Evolutionary conservation across 92 coral and sea anemone genomes (phyloP), one percentile per base, ranked within the genome.

Genomic region (Zoanthus sociatus): DNA sequence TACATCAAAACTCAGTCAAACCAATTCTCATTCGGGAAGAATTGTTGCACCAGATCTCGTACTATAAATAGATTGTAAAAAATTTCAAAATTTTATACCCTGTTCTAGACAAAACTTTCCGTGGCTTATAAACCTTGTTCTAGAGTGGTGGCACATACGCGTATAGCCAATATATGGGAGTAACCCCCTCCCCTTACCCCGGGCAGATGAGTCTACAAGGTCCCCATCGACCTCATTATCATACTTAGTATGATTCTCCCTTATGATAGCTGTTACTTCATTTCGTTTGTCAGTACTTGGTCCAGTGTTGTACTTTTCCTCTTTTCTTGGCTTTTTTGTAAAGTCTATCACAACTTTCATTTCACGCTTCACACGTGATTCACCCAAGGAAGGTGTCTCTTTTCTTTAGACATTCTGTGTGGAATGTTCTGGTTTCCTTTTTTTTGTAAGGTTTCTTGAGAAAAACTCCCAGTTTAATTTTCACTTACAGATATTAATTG

Each of bases 401-500:
- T 70, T 21, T 1, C 70, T n/a, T 79, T 79, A 53, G 84, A 79
- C 51, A 79, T 55, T 54, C 13, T 79, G 42, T 79, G 75, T 18
- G 84, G 84, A 60, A 79, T 79, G 14, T 18, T 44, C 48, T 79
- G 31, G 50, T 79, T 74, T 20, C 42, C 18, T 63, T 68, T 21
- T 26, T 20, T 1, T 16, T 54, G 20, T 63, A 56, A 56, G 67
- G 47, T 0, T 61, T 63, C 37, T 55, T 4, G 84, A 78, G 84
- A 78, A 50, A 55, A 33, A 78, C 46, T 55, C 60, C 84, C 72
- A 78, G 84, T 78, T 78, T 55, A 78, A 72, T 78, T 78, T 55
- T 78, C 73, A 42, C 51, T 72, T 17, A 47, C 20, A 14, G 84
- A 11, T 63, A 37, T 48, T 55, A 13, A 47, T 37, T 37, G 42